Conservation (phyloP, 2,113 vertebrate genomes). For the Callorhinus ursinus region DNA sequence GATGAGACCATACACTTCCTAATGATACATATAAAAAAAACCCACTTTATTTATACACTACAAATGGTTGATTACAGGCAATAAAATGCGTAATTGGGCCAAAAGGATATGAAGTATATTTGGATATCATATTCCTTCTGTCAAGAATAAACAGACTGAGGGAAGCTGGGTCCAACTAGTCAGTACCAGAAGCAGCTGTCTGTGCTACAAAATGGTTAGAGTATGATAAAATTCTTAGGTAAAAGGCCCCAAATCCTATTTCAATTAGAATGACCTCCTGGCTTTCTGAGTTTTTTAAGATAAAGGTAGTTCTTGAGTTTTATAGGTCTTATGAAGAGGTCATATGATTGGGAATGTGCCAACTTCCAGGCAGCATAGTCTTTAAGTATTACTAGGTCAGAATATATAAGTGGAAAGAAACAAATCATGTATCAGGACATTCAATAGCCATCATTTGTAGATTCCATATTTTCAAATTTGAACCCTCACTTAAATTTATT, state of each 20-base stretch:
- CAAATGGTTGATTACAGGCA: not conserved
- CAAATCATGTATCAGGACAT: not conserved
- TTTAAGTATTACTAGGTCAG: not conserved
- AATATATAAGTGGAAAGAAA: not conserved
- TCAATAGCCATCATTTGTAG: not conserved
- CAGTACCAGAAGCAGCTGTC: not conserved
- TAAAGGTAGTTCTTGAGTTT: not conserved
- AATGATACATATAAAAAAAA: slow-evolving; percentile 47
- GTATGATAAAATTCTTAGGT: not conserved
- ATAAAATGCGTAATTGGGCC: slow-evolving; percentile 30
- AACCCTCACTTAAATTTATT: not conserved
- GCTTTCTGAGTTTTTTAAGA: not conserved
- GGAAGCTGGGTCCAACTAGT: not conserved
- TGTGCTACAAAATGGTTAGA: not conserved
- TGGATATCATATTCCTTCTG: slow-evolving; percentile 31
- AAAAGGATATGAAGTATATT: slow-evolving; percentile 41
- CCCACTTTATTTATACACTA: slow-evolving; percentile 22
- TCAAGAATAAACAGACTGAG: not conserved
- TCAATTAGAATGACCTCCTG: not conserved
- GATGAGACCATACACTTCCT: not conserved
- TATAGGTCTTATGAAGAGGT: not conserved
- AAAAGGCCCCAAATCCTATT: not conserved
- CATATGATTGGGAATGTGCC: not conserved
- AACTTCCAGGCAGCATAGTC: not conserved
- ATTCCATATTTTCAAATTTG: not conserved